These are phyloP conservation scores for Spilogale gracilis DNA, from an alignment of 2,113 vertebrate genomes.

Conservation along the genomic window DNA sequence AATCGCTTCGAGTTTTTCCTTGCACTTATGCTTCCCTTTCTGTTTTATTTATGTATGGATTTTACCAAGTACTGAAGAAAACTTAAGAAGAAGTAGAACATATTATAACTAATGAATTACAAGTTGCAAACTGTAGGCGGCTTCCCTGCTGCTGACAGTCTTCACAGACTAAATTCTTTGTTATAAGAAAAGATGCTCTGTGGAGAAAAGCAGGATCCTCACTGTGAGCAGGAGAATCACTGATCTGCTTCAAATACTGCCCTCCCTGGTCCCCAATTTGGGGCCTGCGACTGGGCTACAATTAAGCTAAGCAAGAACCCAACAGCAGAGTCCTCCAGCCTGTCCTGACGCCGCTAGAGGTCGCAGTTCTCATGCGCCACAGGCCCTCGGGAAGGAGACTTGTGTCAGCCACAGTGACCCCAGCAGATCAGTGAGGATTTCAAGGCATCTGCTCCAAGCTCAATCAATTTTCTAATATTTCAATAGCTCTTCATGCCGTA, in stretches of 20 bases:
- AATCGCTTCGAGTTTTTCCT: not conserved
- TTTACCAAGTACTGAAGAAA: not conserved
- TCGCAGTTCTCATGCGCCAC: not conserved
- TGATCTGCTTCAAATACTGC: not conserved
- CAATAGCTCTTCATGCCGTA: not conserved
- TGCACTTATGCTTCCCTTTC: not conserved
- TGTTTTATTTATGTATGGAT: not conserved
- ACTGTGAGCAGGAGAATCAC: not conserved
- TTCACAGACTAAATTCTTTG: not conserved
- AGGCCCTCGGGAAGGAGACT: not conserved
- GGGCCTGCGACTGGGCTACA: not conserved
- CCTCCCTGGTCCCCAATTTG: not conserved
- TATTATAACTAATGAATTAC: not conserved
- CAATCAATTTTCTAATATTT: not conserved
- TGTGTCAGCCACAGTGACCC: not conserved
- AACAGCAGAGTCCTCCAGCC: fast-evolving
- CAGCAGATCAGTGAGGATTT: not conserved
- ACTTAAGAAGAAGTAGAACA: not conserved
- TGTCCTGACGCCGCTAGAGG: not conserved
- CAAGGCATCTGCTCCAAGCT: not conserved
- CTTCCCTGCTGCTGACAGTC: not conserved
- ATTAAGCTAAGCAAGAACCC: not conserved
- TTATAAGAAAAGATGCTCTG: not conserved
- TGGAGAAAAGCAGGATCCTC: not conserved
- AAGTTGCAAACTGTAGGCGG: not conserved